Percentiles rank a stretch among this genome's conserved stretches.
These are phyloP conservation scores for Melanotaenia maccullochi DNA, from an alignment of 2,797 vertebrate species.

Conservation along the genomic window DNA sequence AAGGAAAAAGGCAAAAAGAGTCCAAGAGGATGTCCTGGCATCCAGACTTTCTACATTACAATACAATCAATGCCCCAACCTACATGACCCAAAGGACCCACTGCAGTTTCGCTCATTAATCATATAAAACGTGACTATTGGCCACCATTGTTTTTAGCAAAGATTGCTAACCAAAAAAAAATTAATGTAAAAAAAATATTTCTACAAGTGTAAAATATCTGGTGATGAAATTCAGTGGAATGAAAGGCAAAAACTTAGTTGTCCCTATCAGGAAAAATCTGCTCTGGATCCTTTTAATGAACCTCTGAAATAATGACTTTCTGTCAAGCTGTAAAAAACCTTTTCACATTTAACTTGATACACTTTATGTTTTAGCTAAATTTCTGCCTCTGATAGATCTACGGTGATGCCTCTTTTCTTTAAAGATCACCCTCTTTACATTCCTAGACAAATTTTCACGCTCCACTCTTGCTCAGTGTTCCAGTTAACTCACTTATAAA, in stretches of 20 bases:
- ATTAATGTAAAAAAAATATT: slow-evolving; percentile 11
- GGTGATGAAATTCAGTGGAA: slow-evolving; percentile 26
- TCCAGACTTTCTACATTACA: background rate
- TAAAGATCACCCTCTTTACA: background rate
- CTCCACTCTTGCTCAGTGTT: background rate
- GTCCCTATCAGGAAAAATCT: slow-evolving; percentile 43
- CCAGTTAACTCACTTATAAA: background rate
- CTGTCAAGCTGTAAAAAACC: slow-evolving; percentile 7
- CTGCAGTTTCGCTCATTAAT: slow-evolving; percentile 33
- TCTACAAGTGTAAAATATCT: background rate
- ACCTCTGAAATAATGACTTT: slow-evolving; percentile 41
- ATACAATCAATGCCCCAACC: background rate
- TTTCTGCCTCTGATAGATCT: slow-evolving; percentile 4
- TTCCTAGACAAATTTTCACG: background rate
- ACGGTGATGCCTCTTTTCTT: background rate
- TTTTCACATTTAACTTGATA: background rate
- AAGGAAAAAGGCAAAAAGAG: background rate
- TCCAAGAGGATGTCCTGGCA: background rate
- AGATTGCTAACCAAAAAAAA: slow-evolving; percentile 7
- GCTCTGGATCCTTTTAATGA: slow-evolving; percentile 28
- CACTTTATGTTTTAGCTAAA: slow-evolving; percentile 15
- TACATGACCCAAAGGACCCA: background rate
- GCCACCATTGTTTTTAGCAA: slow-evolving; percentile 13
- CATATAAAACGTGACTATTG: slow-evolving; percentile 27
- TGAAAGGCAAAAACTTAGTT: slow-evolving; percentile 53